phyloP scores from a whole-genome alignment of 2,888 invertebrate species.

The Tetrapedia diversipes region DNA sequence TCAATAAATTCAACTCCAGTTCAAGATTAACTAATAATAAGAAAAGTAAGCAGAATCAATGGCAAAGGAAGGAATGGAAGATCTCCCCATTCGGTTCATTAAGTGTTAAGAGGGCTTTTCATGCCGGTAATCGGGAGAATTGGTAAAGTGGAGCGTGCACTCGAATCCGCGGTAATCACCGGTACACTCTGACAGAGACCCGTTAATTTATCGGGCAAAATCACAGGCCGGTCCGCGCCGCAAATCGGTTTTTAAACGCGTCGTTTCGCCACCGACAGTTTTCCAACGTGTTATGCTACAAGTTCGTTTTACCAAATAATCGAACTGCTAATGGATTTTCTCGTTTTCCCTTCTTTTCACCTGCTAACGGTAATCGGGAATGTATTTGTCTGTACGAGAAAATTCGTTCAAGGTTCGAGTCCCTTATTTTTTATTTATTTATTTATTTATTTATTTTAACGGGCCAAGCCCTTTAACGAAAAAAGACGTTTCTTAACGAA shows the following conservation, averaged over 20 bases:
- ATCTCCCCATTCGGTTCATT: no score
- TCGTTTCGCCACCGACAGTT: constrained; percentile 64
- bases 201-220: constrained; percentile 77
- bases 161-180: constrained; percentile 67
- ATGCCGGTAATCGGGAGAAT: constrained; percentile 74
- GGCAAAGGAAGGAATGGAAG: no score
- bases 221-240: constrained; percentile 68
- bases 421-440: no score
- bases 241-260: constrained; percentile 71
- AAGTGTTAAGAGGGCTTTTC: constrained; percentile 71
- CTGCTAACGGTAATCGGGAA: no score
- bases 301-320: constrained; percentile 15
- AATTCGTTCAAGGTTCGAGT: no score
- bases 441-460: no score
- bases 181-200: constrained; percentile 55
- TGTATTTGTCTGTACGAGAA: no score
- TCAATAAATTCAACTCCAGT: no score
- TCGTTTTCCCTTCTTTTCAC: not conserved
- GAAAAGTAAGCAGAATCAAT: no score
- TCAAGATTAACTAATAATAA: no score
- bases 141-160: constrained; percentile 70
- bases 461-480: no score
- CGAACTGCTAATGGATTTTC: constrained; percentile 20
- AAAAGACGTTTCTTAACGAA: no score
- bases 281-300: constrained; percentile 55